Evolutionary conservation across 1,140 invertebrate species (phyloP).

Genomic region (Halictus rubicundus): DNA sequence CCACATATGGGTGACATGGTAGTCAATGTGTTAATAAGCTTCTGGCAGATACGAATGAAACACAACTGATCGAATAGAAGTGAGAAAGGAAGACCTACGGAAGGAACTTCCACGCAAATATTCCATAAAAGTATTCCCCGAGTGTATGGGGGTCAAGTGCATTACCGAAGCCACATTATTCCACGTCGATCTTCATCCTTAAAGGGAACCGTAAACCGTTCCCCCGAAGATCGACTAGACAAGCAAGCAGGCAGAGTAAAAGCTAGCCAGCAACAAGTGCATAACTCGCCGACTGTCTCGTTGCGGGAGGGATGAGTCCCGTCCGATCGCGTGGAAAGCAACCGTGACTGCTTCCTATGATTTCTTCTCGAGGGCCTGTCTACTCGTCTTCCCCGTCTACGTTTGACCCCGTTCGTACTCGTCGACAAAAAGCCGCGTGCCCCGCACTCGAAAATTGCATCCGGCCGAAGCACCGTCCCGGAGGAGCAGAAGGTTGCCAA

Average conservation of each 20-base stretch:
- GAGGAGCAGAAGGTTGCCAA: slow-evolving; percentile 44
- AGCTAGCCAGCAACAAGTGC: slow-evolving; percentile 57
- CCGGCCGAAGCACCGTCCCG: slow-evolving; percentile 15
- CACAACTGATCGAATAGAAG: too few relatives aligned
- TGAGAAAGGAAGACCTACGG: too few relatives aligned
- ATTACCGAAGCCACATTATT: neutral
- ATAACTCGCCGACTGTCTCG: slow-evolving; percentile 15
- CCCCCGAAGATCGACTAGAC: slow-evolving; percentile 28
- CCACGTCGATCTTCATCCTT: neutral
- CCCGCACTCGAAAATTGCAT: slow-evolving; percentile 50
- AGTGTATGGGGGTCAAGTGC: too few relatives aligned
- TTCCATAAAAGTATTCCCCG: too few relatives aligned
- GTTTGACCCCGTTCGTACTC: neutral
- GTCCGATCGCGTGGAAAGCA: slow-evolving; percentile 39
- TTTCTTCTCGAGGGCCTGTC: neutral
- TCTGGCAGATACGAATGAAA: too few relatives aligned
- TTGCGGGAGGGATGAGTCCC: neutral
- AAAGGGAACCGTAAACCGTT: slow-evolving; percentile 11
- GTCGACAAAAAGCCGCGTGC: slow-evolving; percentile 25
- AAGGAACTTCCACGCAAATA: too few relatives aligned
- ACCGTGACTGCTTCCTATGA: slow-evolving; percentile 9
- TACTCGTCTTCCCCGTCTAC: slow-evolving; percentile 5
- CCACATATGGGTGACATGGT: too few relatives aligned
- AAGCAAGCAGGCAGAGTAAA: slow-evolving; percentile 27
- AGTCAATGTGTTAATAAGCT: too few relatives aligned